Base-by-base conservation (phyloP, 1,140 invertebrate genomes). In the Dolichoris vasculosae region DNA sequence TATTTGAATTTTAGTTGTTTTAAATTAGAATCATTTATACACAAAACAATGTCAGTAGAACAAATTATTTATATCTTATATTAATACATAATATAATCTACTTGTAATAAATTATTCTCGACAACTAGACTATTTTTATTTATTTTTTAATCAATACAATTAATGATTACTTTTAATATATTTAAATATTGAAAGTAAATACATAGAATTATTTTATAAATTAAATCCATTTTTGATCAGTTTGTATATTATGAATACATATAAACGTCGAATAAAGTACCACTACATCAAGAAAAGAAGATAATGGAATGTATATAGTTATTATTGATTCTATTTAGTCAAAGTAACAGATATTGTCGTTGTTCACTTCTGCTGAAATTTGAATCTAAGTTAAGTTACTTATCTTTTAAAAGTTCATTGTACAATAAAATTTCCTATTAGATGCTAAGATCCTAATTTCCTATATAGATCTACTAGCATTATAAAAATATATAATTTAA, bases 291-390 rank as follows among this genome's bases (percentile, higher is more conserved):
- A 78, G 69, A 32, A 73, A 67, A 59, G 67, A 80, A 79, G 67
- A 85, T 73, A 79, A 80, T 81, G 51, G 35, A 80, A 43, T 69
- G 59, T 32, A 48, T 69, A 71, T 32, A 48, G 38, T 59, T 79
- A 63, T 83, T 80, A 82, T 83, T 83, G 32, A 80, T 86, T 83
- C 89, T 84, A 87, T 89, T 87, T 89, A 91, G 90, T 90, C 90
- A 82, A 85, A 88, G 88, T 90, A 91, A 90, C 89, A 89, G 90
- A 89, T 90, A 86, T 89, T 90, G 69, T 89, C 87, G 83, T 90
- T 90, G 84, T 87, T 90, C 87, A 79, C 89, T 86, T 89, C 89
- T 89, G 87, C 89, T 87, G 91, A 88, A 71, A 79, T 26, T 80
- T 8, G 73, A 43, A 46, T 20, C 9, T 15, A 20, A 71, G 51